Evolutionary conservation across 2,797 vertebrate genomes (phyloP).

Genomic region (Buphagus erythrorhynchus): DNA sequence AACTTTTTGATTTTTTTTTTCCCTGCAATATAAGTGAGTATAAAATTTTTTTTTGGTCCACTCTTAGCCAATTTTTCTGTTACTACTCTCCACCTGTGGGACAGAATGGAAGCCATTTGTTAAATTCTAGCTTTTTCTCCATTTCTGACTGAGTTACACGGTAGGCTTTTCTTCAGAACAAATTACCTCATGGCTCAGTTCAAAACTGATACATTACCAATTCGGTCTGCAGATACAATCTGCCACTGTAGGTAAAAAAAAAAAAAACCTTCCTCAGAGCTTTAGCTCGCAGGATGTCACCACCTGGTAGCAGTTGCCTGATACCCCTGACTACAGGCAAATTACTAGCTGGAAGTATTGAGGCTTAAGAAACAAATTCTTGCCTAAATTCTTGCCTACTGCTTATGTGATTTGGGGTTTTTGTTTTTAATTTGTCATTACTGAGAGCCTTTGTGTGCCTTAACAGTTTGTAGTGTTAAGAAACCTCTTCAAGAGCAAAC

Average conservation of each 20-base stretch:
- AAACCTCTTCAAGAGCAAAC: background rate
- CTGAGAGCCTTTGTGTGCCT: background rate
- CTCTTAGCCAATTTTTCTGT: background rate
- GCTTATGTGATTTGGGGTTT: rapidly evolving
- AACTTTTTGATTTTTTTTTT: background rate
- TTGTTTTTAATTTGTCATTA: background rate
- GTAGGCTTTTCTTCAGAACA: background rate
- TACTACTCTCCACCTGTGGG: background rate
- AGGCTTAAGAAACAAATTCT: background rate
- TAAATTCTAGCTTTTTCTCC: background rate
- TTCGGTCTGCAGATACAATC: background rate
- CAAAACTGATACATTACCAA: background rate
- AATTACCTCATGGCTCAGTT: background rate
- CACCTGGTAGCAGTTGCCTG: background rate
- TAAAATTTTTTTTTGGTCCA: background rate
- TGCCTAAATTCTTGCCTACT: background rate
- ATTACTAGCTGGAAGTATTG: background rate
- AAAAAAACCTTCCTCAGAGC: background rate
- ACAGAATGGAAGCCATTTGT: background rate
- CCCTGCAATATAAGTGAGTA: background rate
- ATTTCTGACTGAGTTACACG: background rate
- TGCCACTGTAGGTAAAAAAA: background rate
- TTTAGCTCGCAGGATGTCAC: background rate
- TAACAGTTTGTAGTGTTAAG: background rate
- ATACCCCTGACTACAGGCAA: background rate